Conservation (phyloP, 2,797 vertebrate genomes). For the Halcyon chelicuti region DNA sequence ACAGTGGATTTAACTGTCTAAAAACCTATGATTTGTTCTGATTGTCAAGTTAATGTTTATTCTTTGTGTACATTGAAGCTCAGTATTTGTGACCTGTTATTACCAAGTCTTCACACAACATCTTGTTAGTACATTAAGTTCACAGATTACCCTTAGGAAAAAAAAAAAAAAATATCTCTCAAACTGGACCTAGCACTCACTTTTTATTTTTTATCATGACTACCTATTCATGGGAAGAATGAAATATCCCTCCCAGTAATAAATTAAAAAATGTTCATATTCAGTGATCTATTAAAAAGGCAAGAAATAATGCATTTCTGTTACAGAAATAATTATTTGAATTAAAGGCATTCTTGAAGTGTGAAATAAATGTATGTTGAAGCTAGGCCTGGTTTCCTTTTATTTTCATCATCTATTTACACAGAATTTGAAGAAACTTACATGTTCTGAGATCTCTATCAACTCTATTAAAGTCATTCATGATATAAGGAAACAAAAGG, state of each 20-base stretch:
- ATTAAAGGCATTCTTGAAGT: slow-evolving; percentile 17
- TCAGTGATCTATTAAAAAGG: neutral
- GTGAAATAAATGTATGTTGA: slow-evolving; percentile 3
- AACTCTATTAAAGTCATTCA: neutral
- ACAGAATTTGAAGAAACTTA: neutral
- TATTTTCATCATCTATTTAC: neutral
- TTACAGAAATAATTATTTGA: neutral
- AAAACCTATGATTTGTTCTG: neutral
- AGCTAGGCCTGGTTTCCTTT: neutral
- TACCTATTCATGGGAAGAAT: neutral
- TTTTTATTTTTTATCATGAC: neutral
- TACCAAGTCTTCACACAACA: neutral
- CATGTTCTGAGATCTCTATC: neutral
- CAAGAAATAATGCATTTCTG: neutral
- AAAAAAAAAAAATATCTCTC: neutral
- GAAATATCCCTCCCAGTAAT: neutral
- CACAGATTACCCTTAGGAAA: neutral
- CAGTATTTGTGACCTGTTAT: neutral
- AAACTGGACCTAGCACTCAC: neutral
- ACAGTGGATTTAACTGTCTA: neutral
- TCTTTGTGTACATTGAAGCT: neutral
- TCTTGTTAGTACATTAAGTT: neutral
- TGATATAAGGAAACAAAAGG: neutral
- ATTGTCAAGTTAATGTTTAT: neutral
- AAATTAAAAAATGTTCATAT: neutral